These are phyloP conservation scores for Metellina segmentata DNA, from an alignment of 2,888 invertebrate species.

Conservation along the genomic window DNA sequence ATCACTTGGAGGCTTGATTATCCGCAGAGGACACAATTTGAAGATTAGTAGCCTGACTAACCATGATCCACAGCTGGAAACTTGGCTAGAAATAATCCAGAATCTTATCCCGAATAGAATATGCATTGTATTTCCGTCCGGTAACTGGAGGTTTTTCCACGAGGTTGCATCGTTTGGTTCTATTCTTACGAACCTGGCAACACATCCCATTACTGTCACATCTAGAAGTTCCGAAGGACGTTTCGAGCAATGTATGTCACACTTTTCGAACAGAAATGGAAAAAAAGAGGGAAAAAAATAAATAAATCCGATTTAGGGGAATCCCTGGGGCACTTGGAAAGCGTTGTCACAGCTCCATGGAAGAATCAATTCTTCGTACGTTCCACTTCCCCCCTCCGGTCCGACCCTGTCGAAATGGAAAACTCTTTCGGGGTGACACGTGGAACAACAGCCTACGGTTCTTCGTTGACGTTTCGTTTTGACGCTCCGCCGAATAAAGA, in stretches of 20 bases:
- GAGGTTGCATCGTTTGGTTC: neutral
- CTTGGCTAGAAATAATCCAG: neutral
- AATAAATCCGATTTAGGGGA: constrained; percentile 25
- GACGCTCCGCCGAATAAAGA: neutral
- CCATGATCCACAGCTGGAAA: neutral
- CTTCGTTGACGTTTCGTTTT: neutral
- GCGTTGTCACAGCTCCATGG: neutral
- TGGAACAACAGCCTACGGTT: neutral
- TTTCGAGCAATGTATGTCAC: constrained; percentile 23
- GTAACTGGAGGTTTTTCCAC: neutral
- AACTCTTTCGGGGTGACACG: neutral
- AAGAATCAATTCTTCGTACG: constrained; percentile 20
- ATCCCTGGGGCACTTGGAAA: constrained; percentile 11
- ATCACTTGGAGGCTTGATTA: no score
- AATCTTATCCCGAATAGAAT: neutral
- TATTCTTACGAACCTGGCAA: neutral
- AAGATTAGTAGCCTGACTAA: no score
- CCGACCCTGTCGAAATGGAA: neutral
- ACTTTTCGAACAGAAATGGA: constrained; percentile 4
- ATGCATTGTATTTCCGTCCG: neutral
- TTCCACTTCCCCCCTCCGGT: neutral
- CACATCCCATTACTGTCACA: constrained; percentile 21
- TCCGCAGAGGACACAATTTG: no score
- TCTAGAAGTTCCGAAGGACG: constrained; percentile 12
- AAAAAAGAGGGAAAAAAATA: neutral